Conservation (phyloP, 2,888 invertebrate genomes). For the Oxycera nigricornis region DNA sequence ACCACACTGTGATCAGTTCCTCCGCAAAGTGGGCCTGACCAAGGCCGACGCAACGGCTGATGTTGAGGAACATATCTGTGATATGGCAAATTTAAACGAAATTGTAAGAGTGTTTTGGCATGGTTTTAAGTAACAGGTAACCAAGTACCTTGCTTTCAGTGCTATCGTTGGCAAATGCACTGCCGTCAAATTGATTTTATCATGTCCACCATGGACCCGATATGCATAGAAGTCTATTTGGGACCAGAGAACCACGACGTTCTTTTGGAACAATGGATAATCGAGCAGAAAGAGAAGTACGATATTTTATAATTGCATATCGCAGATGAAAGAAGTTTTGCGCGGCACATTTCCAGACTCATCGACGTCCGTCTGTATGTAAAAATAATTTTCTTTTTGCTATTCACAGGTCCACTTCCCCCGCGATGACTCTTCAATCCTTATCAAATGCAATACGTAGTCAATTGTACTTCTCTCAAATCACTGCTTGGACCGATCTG, state of each 20-base stretch:
- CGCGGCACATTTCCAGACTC: background rate
- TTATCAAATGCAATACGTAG: slow-evolving; percentile 92
- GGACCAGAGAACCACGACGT: slow-evolving; percentile 60
- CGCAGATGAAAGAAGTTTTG: background rate
- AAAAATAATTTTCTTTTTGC: too few species aligned
- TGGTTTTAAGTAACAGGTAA: background rate
- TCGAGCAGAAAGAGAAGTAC: slow-evolving; percentile 59
- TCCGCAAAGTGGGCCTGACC: slow-evolving; percentile 61
- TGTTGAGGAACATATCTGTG: slow-evolving; percentile 62
- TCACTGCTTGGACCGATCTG: slow-evolving; percentile 83
- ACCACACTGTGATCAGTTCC: slow-evolving; percentile 63
- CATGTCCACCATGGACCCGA: slow-evolving; percentile 57
- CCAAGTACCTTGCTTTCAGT: slow-evolving; percentile 50
- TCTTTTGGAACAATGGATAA: slow-evolving; percentile 62
- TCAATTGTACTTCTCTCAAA: slow-evolving; percentile 95
- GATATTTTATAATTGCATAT: slow-evolving; percentile 44
- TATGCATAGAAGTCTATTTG: slow-evolving; percentile 62
- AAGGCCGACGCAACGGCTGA: slow-evolving; percentile 53
- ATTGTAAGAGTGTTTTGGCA: slow-evolving; percentile 54
- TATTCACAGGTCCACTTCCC: slow-evolving; percentile 65
- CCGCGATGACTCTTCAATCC: slow-evolving; percentile 71
- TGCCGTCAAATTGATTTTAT: slow-evolving; percentile 60
- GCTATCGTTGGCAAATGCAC: slow-evolving; percentile 62
- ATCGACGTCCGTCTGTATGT: background rate
- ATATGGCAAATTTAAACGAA: slow-evolving; percentile 62